Evolutionary conservation across 2,888 invertebrate genomes (phyloP), one percentile per base, ranked within the genome.

Genomic region (Stenodema calcarata): DNA sequence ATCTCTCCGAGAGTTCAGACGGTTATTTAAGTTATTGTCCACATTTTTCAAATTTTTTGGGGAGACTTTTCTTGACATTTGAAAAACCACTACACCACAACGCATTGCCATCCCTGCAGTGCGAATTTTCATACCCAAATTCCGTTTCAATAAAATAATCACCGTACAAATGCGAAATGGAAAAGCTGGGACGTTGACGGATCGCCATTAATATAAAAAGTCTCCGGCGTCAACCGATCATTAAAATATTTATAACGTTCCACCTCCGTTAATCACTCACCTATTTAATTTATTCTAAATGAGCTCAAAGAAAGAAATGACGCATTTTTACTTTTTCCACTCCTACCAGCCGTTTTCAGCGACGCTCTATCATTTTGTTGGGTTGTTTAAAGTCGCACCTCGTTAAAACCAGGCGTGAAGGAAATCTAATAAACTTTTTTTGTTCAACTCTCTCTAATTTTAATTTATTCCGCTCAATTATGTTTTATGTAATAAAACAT

Each of bases 391-490:
- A 62, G 62, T 62, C 62, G 18, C 62, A 62, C 62, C 62, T 62
- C 62, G 27, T 62, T 27, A 62, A 62, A 62, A 62, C 62, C 62
- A 23, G 23, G 18, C 62, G 62, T 62, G 62, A 62, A 62, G 62
- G 18, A 23, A 62, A 62, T 62, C 35, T 42, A 75, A 75, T 75
- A 35, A 75, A 16, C 75, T 75, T 75, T 75, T 75, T 30, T 75
- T 41, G 30, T 9, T 70, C 16, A 35, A 75, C 42, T n/a, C 41
- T 18, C 35, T n/a, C 42, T 42, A 75, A 41, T 41, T 30, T 75
- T 75, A 75, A 75, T 75, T 75, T 75, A 75, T 75, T 75, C 75
- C 41, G 35, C 42, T 75, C 42, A 41, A 41, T 41, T 41, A 41
- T 75, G 75, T 75, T n/a, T 16, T 23, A 62, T 62, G 62, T 62